These are phyloP conservation scores for Canis aureus DNA, from an alignment of 2,113 vertebrate species.

Conservation along the genomic window DNA sequence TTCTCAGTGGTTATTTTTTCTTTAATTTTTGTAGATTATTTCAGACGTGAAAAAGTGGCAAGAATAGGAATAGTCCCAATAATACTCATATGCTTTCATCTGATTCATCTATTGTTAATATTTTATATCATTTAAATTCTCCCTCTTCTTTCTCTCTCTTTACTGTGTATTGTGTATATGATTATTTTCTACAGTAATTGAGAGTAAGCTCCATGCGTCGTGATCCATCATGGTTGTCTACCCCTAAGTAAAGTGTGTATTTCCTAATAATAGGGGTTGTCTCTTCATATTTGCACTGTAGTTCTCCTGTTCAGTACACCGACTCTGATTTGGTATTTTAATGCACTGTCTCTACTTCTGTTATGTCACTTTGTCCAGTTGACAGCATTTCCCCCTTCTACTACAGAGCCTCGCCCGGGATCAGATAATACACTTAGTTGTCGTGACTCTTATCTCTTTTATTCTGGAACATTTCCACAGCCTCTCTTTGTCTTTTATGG, in stretches of 20 bases:
- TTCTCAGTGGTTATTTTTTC: slow-evolving; percentile 9
- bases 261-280: not conserved
- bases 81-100: not conserved
- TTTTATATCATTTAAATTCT: not conserved
- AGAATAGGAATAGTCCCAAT: not conserved
- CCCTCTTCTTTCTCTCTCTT: no score
- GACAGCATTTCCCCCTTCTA: not conserved
- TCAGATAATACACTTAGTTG: not conserved
- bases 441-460: not conserved
- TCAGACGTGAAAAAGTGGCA: not conserved
- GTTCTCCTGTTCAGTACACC: not conserved
- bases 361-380: not conserved
- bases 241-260: not conserved
- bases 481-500: not conserved
- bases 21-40: slow-evolving; percentile 31
- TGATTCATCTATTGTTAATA: not conserved
- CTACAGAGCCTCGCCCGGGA: not conserved
- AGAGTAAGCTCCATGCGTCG: not conserved
- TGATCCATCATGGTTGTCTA: not conserved
- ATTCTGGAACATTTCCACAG: not conserved
- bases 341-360: not conserved
- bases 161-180: not conserved
- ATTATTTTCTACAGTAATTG: not conserved
- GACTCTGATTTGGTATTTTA: not conserved
- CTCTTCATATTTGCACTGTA: not conserved